phyloP scores from a whole-genome alignment of 2,113 vertebrate genomes.

The Pundamilia nyererei region DNA sequence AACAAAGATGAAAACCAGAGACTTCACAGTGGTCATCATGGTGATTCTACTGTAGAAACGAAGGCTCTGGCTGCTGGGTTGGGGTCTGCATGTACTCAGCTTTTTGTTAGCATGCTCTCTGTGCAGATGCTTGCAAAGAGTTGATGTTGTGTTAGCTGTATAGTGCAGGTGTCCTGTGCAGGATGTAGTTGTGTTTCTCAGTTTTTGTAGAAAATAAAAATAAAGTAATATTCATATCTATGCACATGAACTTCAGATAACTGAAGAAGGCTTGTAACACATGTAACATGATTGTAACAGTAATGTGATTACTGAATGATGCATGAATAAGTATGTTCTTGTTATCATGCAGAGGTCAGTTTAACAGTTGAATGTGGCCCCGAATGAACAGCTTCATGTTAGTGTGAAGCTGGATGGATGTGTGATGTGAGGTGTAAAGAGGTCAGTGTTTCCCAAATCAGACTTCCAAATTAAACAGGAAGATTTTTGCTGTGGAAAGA shows the following conservation, averaged over 20 bases:
- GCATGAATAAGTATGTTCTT: not conserved
- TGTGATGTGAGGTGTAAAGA: not conserved
- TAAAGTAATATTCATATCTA: not conserved
- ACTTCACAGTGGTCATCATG: not conserved
- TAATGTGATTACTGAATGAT: not conserved
- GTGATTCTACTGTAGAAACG: not conserved
- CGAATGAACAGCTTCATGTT: not conserved
- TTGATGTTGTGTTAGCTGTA: not conserved
- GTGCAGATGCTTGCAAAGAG: not conserved
- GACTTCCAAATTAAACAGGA: not conserved
- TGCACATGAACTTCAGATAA: not conserved
- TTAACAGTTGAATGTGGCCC: not conserved
- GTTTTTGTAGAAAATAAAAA: not conserved
- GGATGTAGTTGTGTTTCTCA: not conserved
- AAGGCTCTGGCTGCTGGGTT: not conserved
- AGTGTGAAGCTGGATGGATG: not conserved
- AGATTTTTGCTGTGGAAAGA: not conserved
- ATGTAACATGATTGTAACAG: not conserved
- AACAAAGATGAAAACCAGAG: not conserved
- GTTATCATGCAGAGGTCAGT: not conserved
- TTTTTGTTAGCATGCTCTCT: not conserved
- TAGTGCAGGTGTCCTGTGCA: not conserved
- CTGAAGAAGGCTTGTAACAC: not conserved
- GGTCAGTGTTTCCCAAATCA: not conserved
- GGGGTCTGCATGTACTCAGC: not conserved